phyloP scores from a whole-genome alignment of 2,113 vertebrate genomes.

The Herpetotheres cachinnans region DNA sequence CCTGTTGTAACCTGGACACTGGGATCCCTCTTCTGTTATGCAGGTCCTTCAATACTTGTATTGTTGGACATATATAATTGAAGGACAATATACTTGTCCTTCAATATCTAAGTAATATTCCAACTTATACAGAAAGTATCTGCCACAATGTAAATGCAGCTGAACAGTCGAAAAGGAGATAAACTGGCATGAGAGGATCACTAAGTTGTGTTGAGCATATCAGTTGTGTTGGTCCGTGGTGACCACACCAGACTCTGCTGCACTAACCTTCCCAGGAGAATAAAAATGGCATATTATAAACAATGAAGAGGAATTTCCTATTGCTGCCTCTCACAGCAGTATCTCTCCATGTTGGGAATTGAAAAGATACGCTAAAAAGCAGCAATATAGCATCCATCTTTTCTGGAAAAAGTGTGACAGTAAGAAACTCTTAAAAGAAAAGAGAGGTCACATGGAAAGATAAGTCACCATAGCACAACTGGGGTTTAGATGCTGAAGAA shows the following conservation, averaged over 20 bases:
- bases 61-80: too few species aligned
- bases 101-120: not conserved
- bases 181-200: not conserved
- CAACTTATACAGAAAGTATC: not conserved
- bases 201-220: not conserved
- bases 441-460: not conserved
- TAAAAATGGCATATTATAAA: not conserved
- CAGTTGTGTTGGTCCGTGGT: not conserved
- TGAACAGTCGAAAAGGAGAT: not conserved
- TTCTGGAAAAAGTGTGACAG: not conserved
- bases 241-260: not conserved
- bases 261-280: not conserved
- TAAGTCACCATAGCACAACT: not conserved
- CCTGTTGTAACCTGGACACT: not conserved
- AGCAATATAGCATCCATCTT: not conserved
- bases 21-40: not conserved
- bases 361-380: not conserved
- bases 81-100: not conserved
- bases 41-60: too few species aligned
- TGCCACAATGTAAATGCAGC: not conserved
- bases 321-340: not conserved
- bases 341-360: not conserved
- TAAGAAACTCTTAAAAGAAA: not conserved
- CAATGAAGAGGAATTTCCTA: not conserved
- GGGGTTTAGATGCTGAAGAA: not conserved